Conservation (phyloP, 2,888 invertebrate genomes). For the Platynereis dumerilii region DNA sequence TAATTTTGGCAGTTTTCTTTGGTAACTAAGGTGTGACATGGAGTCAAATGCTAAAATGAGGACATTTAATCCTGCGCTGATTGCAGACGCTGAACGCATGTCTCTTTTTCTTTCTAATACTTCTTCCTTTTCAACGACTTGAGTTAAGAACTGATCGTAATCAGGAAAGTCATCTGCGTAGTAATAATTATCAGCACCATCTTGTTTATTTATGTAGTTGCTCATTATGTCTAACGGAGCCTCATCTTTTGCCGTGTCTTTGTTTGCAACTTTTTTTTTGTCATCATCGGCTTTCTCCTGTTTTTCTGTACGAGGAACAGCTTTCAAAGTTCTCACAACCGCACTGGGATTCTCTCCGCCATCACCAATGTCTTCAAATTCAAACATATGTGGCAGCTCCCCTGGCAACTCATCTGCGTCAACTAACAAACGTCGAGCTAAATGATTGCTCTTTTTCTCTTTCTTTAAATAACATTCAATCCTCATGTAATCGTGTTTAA, state of each 20-base stretch:
- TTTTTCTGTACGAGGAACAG: not conserved
- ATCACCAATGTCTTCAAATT: not conserved
- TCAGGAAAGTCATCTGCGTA: constrained; percentile 34
- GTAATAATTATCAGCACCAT: constrained; percentile 14
- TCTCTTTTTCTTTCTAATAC: constrained; percentile 44
- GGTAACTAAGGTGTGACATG: constrained; percentile 52
- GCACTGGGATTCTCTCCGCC: not conserved
- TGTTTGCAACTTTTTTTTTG: not conserved
- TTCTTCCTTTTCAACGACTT: constrained; percentile 45
- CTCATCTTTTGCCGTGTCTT: not conserved
- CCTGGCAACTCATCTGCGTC: not conserved
- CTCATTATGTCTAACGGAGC: not conserved
- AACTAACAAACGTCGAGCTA: not conserved
- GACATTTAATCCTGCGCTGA: constrained; percentile 41
- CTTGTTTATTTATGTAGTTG: not conserved
- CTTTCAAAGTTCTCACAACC: not conserved
- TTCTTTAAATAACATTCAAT: constrained; percentile 23
- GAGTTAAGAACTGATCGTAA: constrained; percentile 54
- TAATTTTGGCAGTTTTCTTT: constrained; percentile 50
- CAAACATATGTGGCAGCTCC: not conserved
- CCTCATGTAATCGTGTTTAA: constrained; percentile 27
- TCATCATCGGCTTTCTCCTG: constrained; percentile 5
- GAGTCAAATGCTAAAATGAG: constrained; percentile 56
- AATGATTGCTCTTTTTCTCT: not conserved
- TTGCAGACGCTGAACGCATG: not conserved